Percentiles rank a stretch among this genome's conserved stretches.
Evolutionary conservation across 2,888 invertebrate species (phyloP).

Genomic region (Stramonita haemastoma): DNA sequence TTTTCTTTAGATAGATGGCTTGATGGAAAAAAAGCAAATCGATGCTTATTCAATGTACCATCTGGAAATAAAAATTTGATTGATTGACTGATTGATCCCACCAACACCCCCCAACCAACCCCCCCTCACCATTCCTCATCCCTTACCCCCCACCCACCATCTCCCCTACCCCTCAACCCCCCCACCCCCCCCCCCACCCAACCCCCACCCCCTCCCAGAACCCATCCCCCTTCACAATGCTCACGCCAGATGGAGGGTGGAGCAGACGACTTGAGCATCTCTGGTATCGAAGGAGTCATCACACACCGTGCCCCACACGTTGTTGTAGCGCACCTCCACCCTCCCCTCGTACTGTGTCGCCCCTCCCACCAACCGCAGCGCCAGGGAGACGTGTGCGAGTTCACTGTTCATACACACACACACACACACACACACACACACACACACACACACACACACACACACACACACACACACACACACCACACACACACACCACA

Average conservation of each 20-base stretch:
- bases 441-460: too few species aligned
- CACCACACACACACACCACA: too few species aligned
- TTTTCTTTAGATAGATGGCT: too few species aligned
- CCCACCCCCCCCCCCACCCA: not conserved
- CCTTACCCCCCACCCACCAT: not conserved
- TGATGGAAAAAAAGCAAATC: too few species aligned
- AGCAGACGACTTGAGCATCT: conserved; percentile 49
- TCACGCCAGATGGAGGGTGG: conserved; percentile 43
- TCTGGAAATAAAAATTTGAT: too few species aligned
- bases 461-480: too few species aligned
- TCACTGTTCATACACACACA: not conserved
- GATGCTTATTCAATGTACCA: too few species aligned
- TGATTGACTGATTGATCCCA: too few species aligned
- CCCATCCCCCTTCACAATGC: not conserved
- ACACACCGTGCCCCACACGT: conserved; percentile 64
- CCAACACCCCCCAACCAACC: not conserved
- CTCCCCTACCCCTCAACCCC: not conserved
- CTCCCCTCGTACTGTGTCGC: conserved; percentile 28
- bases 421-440: not conserved
- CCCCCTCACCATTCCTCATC: not conserved
- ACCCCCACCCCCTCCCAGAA: too few species aligned
- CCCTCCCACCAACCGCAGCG: conserved; percentile 19
- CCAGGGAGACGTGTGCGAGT: not conserved
- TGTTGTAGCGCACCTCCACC: conserved; percentile 58
- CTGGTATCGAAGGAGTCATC: conserved; percentile 52